Percentiles rank a stretch among this genome's conserved stretches.
These are phyloP conservation scores for Papilio glaucus DNA, from an alignment of 1,140 invertebrate species.

Conservation along the genomic window DNA sequence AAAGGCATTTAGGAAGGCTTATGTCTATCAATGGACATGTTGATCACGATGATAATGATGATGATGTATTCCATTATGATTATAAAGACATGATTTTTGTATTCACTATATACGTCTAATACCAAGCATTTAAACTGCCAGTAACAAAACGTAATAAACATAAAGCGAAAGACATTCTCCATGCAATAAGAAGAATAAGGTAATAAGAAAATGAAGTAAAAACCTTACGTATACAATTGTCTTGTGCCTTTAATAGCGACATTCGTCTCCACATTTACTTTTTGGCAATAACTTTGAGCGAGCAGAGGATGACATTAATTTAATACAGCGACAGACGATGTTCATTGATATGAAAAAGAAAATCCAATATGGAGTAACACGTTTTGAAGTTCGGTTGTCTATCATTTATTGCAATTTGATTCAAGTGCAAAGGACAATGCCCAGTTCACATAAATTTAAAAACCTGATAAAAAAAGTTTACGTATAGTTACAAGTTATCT, in stretches of 20 bases:
- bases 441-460: too few species aligned
- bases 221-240: constrained; percentile 11
- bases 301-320: constrained; percentile 2
- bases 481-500: too few species aligned
- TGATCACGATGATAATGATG: too few species aligned
- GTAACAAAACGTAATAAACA: constrained; percentile 1
- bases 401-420: not conserved
- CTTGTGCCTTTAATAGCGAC: not conserved
- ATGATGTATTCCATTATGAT: too few species aligned
- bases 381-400: not conserved
- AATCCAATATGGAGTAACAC: constrained; percentile 1
- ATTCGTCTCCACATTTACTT: constrained; percentile 21
- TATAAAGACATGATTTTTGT: too few species aligned
- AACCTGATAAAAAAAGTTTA: too few species aligned
- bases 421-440: too few species aligned
- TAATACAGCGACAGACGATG: not conserved
- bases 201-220: constrained; percentile 20
- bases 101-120: not conserved
- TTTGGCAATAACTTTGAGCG: constrained; percentile 3
- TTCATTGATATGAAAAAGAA: constrained; percentile 6
- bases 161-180: constrained; percentile 7
- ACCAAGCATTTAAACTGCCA: not conserved
- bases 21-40: too few species aligned
- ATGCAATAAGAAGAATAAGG: constrained; percentile 6
- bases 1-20: too few species aligned